Evolutionary conservation across 2,113 vertebrate genomes (phyloP), one percentile per base, ranked within the genome.

Genomic region (Morone saxatilis): DNA sequence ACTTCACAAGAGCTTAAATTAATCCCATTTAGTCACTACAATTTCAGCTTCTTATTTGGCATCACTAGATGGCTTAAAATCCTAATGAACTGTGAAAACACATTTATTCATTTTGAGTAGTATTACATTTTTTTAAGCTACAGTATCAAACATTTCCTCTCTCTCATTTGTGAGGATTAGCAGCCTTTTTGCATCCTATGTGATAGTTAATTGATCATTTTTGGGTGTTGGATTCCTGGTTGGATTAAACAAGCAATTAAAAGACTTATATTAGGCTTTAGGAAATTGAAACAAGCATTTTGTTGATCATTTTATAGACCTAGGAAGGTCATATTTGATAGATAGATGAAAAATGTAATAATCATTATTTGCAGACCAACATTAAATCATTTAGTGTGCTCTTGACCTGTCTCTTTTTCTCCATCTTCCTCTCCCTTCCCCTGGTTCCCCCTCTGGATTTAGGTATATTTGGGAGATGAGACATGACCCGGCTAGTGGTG

Each of bases 401-500:
- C 13, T 12, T n/a, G 25, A 57, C 51, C 59, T 53, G 4, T 38
- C 7, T 3, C 38, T 19, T 41, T n/a, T 63, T 10, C 62, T 13
- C 10, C 11, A 12, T 25, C n/a, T 36, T 72, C 12, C 38, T 76
- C 9, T 7, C 20, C 8, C 38, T 41, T 63, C 20, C 50, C 16
- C 16, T 14, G 14, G 12, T 20, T 51, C 4, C 62, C 65, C 36
- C 4, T 68, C 40, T 75, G 20, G 71, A 56, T 65, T 62, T 13
- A 71, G 56, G 69, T 80, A 60, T 71, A 22, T 71, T 67, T 67
- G 31, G 20, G 81, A 56, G 71, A 57, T 22, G 74, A 71, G 84
- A 86, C 83, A 75, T 79, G 77, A 83, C 48, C 43, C 36, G 41
- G 65, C 71, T 71, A 38, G 81, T 81, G 79, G 57, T 83, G 88